A percentile compares a stretch with the other conserved stretches of the same genome.
Conservation (phyloP, 2,888 invertebrate genomes). For the Drepanosiphum platanoidis region DNA sequence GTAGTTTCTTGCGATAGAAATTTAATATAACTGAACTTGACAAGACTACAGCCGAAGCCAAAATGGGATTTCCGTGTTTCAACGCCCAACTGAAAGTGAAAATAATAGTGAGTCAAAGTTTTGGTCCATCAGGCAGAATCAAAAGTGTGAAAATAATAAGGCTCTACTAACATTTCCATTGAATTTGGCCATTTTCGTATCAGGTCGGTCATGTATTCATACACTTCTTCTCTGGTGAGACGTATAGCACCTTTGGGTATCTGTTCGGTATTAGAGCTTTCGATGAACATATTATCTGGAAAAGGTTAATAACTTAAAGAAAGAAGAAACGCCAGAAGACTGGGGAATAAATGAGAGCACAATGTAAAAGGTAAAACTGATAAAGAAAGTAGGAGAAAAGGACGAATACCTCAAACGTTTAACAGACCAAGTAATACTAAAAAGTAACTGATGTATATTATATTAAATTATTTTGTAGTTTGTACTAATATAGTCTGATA, state of each 20-base stretch:
- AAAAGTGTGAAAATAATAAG: too few species aligned
- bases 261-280: slow-evolving; percentile 65
- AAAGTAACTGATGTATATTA: too few species aligned
- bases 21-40: slow-evolving; percentile 69
- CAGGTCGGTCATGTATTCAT: slow-evolving; percentile 72
- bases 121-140: neutral
- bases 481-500: too few species aligned
- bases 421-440: too few species aligned
- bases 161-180: slow-evolving; percentile 72
- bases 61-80: slow-evolving; percentile 30
- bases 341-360: too few species aligned
- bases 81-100: slow-evolving; percentile 48
- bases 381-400: too few species aligned
- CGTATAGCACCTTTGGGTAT: slow-evolving; percentile 74
- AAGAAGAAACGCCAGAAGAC: neutral
- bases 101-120: neutral
- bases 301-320: neutral
- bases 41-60: slow-evolving; percentile 4
- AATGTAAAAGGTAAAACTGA: too few species aligned
- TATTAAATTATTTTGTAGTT: too few species aligned
- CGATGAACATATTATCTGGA: slow-evolving; percentile 36
- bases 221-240: slow-evolving; percentile 72
- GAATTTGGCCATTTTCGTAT: slow-evolving; percentile 72
- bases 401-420: too few species aligned
- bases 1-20: slow-evolving; percentile 73